Evolutionary conservation across 2,113 vertebrate species (phyloP), one percentile per base, ranked within the genome.

Genomic region (Malurus cyaneus): DNA sequence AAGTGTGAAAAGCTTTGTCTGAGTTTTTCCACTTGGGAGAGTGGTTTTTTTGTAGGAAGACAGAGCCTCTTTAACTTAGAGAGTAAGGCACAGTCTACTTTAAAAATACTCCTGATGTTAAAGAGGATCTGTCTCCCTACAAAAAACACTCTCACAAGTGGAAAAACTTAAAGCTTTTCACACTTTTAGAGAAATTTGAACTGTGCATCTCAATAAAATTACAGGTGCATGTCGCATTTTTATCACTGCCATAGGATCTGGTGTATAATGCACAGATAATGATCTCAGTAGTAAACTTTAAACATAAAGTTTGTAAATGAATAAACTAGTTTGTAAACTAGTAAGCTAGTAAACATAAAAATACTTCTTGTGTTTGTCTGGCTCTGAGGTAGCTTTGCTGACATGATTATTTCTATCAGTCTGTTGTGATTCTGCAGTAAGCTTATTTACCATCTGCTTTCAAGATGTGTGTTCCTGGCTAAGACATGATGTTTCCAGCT

Each of bases 361-460:
- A 60, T 62, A 88, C 66, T 89, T 80, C 54, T 80, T 56, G 26
- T 61, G 36, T 88, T 86, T 81, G 29, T 66, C 54, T 74, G 67
- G 60, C 65, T 90, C 57, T 59, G 57, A 94, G 71, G 77, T 89
- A 89, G 50, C 70, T 93, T 87, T 93, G 62, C 78, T 89, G 36
- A 77, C 15, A 1, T 23, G 64, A 49, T 86, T 86, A 46, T 94
- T 91, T 88, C 85, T 86, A 46, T 74, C 39, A 29, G 34, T 60
- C 24, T 74, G 31, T 80, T 56, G n/a, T 28, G 52, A 81, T 66
- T 88, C 52, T 56, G 24, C 62, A 67, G 52, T 82, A 67, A 92
- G 66, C 34, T 93, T 61, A 57, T 94, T 89, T 92, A 57, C 73
- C 77, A 94, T 64, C 72, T 72, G 80, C 81, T 67, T 85, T 72